Percentiles rank a stretch among this genome's conserved stretches.
Conservation (phyloP, 1,140 invertebrate species). For the Hetaerina americana region DNA sequence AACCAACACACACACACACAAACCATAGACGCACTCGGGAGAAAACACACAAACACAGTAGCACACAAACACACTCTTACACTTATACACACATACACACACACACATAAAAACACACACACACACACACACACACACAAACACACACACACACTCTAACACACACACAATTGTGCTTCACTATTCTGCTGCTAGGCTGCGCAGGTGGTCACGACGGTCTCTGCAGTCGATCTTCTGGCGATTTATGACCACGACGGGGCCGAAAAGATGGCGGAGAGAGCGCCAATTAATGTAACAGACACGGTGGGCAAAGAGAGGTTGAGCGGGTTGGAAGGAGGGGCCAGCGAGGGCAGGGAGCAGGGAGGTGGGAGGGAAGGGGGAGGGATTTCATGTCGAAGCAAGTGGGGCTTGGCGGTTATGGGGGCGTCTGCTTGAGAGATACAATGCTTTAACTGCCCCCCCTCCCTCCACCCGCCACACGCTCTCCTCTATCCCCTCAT, state of each 20-base stretch:
- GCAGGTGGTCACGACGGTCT: neutral
- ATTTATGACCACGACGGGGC: neutral
- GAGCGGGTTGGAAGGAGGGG: no score
- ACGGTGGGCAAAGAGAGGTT: neutral
- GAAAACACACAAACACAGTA: no score
- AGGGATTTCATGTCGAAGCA: neutral
- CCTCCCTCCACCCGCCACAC: no score
- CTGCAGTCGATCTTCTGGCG: neutral
- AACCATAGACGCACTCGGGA: no score
- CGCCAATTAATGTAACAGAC: neutral
- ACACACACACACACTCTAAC: neutral
- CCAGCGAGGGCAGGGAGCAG: no score
- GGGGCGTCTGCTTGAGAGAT: neutral
- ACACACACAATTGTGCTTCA: neutral
- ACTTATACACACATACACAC: no score
- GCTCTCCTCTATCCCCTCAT: neutral
- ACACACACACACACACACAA: no score
- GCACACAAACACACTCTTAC: no score
- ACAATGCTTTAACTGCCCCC: no score
- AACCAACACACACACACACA: no score
- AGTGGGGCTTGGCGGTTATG: neutral
- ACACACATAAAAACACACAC: no score
- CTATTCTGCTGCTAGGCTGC: neutral
- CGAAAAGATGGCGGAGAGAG: neutral
- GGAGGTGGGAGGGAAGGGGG: neutral